phyloP scores from a whole-genome alignment of 2,113 vertebrate species.

The Cichladusa arquata region DNA sequence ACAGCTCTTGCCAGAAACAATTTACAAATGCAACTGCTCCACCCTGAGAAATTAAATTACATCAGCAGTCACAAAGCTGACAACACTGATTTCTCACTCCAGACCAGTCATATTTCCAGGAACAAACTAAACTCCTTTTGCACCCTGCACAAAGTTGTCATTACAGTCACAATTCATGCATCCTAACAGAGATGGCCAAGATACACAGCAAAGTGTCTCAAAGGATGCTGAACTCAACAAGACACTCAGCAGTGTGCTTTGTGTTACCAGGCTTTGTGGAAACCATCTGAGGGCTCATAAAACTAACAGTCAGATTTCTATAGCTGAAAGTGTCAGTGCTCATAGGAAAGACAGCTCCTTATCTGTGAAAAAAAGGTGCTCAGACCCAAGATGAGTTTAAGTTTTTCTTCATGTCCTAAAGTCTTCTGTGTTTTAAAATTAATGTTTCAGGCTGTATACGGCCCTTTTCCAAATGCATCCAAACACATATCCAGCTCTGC shows the following conservation, averaged over 20 bases:
- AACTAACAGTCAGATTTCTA: neutral
- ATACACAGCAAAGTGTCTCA: neutral
- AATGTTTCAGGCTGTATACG: neutral
- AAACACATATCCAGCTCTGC: neutral
- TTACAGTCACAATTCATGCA: neutral
- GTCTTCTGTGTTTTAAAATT: neutral
- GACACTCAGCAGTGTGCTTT: neutral
- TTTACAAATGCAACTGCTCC: neutral
- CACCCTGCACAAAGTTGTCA: neutral
- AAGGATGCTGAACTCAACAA: neutral
- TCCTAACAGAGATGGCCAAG: neutral
- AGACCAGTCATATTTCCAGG: neutral
- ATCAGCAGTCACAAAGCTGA: neutral
- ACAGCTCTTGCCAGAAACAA: neutral
- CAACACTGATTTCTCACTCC: neutral
- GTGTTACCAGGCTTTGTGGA: neutral
- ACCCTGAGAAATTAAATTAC: neutral
- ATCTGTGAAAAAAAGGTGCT: neutral
- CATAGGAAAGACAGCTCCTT: neutral
- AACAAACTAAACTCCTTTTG: neutral
- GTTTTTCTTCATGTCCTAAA: neutral
- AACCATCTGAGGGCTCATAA: neutral
- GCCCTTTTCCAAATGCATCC: neutral
- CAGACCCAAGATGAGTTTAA: neutral
- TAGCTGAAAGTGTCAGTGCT: neutral